Percentiles rank a stretch among this genome's conserved stretches.
phyloP scores from a whole-genome alignment of 2,113 vertebrate genomes.

The Gulo gulo region DNA sequence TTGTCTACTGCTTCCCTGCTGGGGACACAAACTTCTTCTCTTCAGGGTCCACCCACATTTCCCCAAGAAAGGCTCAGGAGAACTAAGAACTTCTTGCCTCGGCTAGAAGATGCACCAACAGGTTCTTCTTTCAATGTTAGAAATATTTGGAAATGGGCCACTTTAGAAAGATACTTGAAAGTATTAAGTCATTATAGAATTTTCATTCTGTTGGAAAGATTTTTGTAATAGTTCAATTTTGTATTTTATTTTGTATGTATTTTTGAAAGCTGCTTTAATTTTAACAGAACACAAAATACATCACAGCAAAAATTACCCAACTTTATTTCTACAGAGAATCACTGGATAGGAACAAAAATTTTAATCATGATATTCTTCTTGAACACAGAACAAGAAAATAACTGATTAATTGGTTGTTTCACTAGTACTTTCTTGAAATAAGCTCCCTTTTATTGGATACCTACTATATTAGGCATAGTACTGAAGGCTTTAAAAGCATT shows the following conservation, averaged over 20 bases:
- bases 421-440: not conserved
- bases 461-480: not conserved
- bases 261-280: not conserved
- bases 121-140: not conserved
- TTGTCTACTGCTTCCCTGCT: not conserved
- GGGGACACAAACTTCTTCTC: not conserved
- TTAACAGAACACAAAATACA: not conserved
- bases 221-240: not conserved
- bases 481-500: not conserved
- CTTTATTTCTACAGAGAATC: conserved; percentile 1
- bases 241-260: not conserved
- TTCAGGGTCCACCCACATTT: not conserved
- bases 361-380: conserved; percentile 8
- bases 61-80: not conserved
- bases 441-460: not conserved
- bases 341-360: not conserved
- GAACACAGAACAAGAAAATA: conserved; percentile 15
- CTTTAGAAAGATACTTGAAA: conserved; percentile 12
- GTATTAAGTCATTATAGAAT: not conserved
- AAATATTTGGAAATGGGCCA: conserved; percentile 34
- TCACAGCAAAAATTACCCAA: conserved; percentile 12
- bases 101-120: not conserved
- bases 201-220: not conserved
- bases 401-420: not conserved
- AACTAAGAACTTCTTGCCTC: not conserved